Base-by-base conservation (phyloP, 2,888 invertebrate species). In the Hirudinaria manillensis region DNA sequence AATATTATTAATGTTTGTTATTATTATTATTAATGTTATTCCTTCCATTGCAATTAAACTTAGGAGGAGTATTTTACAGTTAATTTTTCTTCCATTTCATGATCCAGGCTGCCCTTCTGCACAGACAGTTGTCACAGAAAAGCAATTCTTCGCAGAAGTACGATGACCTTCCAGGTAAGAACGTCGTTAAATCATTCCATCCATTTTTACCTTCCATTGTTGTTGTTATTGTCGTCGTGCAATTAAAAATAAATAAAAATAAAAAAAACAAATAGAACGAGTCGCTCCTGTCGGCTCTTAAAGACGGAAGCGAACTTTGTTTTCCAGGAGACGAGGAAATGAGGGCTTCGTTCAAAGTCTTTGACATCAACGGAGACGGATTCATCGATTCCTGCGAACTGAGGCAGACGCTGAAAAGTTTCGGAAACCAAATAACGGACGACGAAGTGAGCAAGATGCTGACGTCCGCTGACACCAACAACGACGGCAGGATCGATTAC, bases 401-500 rank as follows among this genome's bases (percentile, higher is more conserved):
- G 70, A 53, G 72, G 24, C 56, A 70, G 56, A 79, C 79, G 16
- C 76, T 79, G 77, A 72, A 74, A 34, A 75, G 78, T 38, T 73
- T 79, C 16, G 78, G 78, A 13, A 79, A 82, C 70, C 77, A 81
- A 55, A 77, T 84, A 36, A 83, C 83, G 21, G 83, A 84, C 78
- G 81, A 80, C 76, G 77, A 83, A 77, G 79, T 83, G 19, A 81
- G 81, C 38, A 82, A 80, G 61, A 84, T 84, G 83, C 82, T 84
- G 77, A 79, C 80, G 36, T 80, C 81, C 70, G 84, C 84, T 0
- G 84, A 84, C 77, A 77, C 81, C 51, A 83, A 84, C 76, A 82
- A 82, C 0, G 84, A 84, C 73, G 83, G 83, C 13, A 80, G 81
- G 76, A 84, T 84, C 78, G 83, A 83, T 76, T 83, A 81, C 77